Conservation (phyloP, 1,140 invertebrate genomes). For the Drosophila lini region DNA sequence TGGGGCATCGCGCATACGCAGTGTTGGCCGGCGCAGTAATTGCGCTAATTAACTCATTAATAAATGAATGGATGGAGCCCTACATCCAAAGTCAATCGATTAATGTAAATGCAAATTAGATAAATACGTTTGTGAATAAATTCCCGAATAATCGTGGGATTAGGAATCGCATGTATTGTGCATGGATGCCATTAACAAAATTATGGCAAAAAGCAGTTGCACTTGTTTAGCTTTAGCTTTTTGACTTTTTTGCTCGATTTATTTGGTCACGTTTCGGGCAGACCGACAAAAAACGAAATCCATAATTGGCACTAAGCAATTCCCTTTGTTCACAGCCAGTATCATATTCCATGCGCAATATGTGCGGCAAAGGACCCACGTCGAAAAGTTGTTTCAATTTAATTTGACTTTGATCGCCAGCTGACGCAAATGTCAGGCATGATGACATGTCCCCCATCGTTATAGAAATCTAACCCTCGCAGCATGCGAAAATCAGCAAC, state of each 20-base stretch:
- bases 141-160: slow-evolving; percentile 26
- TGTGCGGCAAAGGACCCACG: slow-evolving; percentile 15
- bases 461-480: slow-evolving; percentile 22
- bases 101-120: slow-evolving; percentile 46
- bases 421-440: slow-evolving; percentile 65
- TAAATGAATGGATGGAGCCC: slow-evolving; percentile 26
- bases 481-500: slow-evolving; percentile 50
- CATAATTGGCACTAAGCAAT: slow-evolving; percentile 42
- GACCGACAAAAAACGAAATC: slow-evolving; percentile 11
- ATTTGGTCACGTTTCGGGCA: slow-evolving; percentile 23
- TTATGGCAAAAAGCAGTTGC: slow-evolving; percentile 18
- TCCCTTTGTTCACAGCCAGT: slow-evolving; percentile 14
- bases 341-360: slow-evolving; percentile 21
- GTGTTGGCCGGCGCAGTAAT: slow-evolving; percentile 17
- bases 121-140: slow-evolving; percentile 39
- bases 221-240: neutral
- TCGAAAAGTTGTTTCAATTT: slow-evolving; percentile 75
- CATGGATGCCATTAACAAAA: slow-evolving; percentile 22
- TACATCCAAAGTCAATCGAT: slow-evolving; percentile 35
- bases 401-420: slow-evolving; percentile 82
- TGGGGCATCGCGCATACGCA: slow-evolving; percentile 32
- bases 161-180: slow-evolving; percentile 7
- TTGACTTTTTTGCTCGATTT: neutral
- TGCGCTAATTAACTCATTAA: slow-evolving; percentile 40
- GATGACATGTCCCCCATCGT: slow-evolving; percentile 58